Base-by-base conservation (phyloP, 92 coral and sea anemone genomes). In the Montipora capitata region DNA sequence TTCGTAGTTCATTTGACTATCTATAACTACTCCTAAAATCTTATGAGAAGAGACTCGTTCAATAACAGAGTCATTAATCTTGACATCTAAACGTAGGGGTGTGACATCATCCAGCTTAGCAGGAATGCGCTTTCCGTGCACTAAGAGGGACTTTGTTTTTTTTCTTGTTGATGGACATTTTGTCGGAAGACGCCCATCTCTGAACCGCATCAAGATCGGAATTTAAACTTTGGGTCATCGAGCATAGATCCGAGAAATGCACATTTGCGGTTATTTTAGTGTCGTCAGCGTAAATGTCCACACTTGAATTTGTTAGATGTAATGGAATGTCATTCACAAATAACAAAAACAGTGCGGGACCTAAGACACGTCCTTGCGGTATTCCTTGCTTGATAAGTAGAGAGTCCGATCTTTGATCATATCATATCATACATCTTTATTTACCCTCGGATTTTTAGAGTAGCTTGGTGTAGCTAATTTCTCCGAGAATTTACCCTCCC, bases 261-360 rank as follows among this genome's bases (percentile, higher is more conserved):
- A 88, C 59, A 79, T 69, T 81, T 43, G 70, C 78, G 27, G 88
- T n/a, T 45, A 89, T 40, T 82, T 80, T 89, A 42, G 92, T 76
- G 70, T 89, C 88, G 64, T 89, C 92, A 14, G 92, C 92, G 65
- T 69, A 89, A 5, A 89, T 74, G 65, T 89, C 88, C 1, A 84
- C 42, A 16, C 39, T 27, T 1, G 89, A 83, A 54, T 69, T 78
- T 16, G 61, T 20, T 41, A 89, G 59, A 35, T 83, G 72, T 14
- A 89, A 79, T 66, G 93, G 89, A 27, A 89, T n/a, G 68, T 89
- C 89, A 62, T 77, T 89, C 11, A 83, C 76, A 52, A 90, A 90
- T 13, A 84, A 48, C 10, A 91, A 78, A 63, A 91, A 91, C 58
- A 91, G 69, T 85, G 84, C 44, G 85, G 63, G 64, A 9, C 81